These are phyloP conservation scores for Enteromius paludinosus DNA, from an alignment of 2,797 vertebrate genomes.

Conservation along the genomic window DNA sequence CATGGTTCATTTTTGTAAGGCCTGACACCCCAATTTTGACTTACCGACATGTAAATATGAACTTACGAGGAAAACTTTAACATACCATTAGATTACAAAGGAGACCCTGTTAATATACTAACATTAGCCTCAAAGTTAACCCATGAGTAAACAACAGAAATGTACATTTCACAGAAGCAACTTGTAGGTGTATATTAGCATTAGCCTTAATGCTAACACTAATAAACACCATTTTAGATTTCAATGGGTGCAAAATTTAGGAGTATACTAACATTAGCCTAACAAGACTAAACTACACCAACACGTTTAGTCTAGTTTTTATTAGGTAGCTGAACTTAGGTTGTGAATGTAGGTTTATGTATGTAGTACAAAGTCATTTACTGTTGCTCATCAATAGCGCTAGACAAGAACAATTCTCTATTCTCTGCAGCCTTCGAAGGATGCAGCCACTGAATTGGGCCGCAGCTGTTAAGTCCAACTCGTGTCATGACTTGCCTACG, in stretches of 20 bases:
- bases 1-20: neutral
- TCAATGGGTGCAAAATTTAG: neutral
- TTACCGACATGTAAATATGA: neutral
- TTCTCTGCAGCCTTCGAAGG: neutral
- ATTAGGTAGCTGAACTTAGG: neutral
- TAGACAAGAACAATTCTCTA: neutral
- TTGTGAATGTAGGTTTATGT: neutral
- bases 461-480: neutral
- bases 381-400: neutral
- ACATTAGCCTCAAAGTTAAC: neutral
- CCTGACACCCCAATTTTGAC: neutral
- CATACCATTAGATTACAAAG: neutral
- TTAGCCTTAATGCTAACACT: slow-evolving; percentile 17
- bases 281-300: neutral
- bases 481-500: neutral
- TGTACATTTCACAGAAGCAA: neutral
- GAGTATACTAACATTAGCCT: slow-evolving; percentile 40
- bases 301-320: neutral
- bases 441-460: neutral
- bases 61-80: neutral
- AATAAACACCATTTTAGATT: neutral
- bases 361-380: neutral
- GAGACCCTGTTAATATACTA: neutral
- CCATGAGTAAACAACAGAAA: neutral
- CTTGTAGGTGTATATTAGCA: slow-evolving; percentile 26